These are phyloP conservation scores for Diplodus puntazzo DNA, from an alignment of 2,797 vertebrate genomes.

Conservation along the genomic window DNA sequence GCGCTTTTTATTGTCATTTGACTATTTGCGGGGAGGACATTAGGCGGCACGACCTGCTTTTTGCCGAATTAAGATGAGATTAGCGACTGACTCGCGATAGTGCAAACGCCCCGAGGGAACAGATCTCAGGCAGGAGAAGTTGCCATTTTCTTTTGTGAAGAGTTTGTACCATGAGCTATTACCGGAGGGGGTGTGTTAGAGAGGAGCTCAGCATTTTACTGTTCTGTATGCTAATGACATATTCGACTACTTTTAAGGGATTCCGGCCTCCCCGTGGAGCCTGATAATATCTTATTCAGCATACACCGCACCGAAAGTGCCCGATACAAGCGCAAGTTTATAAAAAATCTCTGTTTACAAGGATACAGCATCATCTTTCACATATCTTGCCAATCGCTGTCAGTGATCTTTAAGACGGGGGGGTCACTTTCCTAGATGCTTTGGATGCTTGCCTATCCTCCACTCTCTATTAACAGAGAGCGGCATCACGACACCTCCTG, in stretches of 20 bases:
- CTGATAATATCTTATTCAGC: constrained; percentile 59
- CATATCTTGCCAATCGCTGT: constrained; percentile 13
- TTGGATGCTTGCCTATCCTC: constrained; percentile 12
- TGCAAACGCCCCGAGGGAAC: constrained; percentile 48
- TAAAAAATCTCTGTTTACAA: constrained; percentile 49
- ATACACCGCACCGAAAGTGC: constrained; percentile 16
- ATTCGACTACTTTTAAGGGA: constrained; percentile 53
- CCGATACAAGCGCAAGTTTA: constrained; percentile 20
- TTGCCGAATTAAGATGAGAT: constrained; percentile 48
- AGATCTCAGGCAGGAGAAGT: constrained; percentile 23
- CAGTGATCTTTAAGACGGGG: constrained; percentile 23
- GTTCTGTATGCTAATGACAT: constrained; percentile 56
- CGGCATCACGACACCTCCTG: constrained; percentile 1
- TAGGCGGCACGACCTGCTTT: constrained; percentile 28
- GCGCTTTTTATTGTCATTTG: constrained; percentile 31
- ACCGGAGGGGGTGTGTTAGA: constrained; percentile 49
- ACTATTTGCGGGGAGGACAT: constrained; percentile 31
- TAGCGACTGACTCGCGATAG: constrained; percentile 33
- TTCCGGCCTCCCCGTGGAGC: constrained; percentile 41
- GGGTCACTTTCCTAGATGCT: constrained; percentile 19
- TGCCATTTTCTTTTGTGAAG: constrained; percentile 43
- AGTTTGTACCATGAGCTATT: constrained; percentile 58
- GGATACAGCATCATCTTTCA: constrained; percentile 9
- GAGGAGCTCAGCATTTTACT: constrained; percentile 43
- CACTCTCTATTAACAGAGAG: constrained; percentile 17